Evolutionary conservation across 1,140 invertebrate genomes (phyloP), one percentile per base, ranked within the genome.

Genomic region (Diploscapter pachys): DNA sequence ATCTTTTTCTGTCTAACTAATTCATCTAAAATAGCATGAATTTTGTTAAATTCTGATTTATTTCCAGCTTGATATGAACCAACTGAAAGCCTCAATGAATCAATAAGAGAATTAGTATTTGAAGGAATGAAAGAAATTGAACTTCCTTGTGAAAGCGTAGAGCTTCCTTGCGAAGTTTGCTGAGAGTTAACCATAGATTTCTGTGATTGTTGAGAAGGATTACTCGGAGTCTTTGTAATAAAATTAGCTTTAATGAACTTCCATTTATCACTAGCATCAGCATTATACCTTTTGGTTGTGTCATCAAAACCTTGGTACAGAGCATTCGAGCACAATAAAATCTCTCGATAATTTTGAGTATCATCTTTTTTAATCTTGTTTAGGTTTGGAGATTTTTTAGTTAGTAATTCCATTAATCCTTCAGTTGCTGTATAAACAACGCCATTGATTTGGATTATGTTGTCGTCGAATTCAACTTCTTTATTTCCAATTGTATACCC

Each of bases 241-340:
- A 59, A 77, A 13, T 61, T 77, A 61, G 55, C 4, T 78, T 77
- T 76, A 2, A 76, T 76, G 61, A 76, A 76, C 61, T 66, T 78
- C 75, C 75, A 76, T 78, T 78, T 76, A 6, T 76, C 73, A 76
- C 75, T 76, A 5, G 75, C 48, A 76, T 76, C 73, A 55, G 73
- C 0, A 76, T 76, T 76, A 54, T 64, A 78, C 5, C 48, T 61
- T 78, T 78, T 78, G 31, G 6, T 56, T 11, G 0, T 72, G 51
- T 72, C 59, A 79, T 78, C 67, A 79, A 78, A 78, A 9, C 56
- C 55, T 8, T 79, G 69, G 55, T 79, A 78, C 11, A 78, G 31
- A 9, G 77, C 76, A 71, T 78, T 55, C 51, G 76, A 78, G 54
- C 78, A 2, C 56, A 80, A 2, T 63, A 78, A 63, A 4, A 78